These are phyloP conservation scores for Psettodes erumei DNA, from an alignment of 2,113 vertebrate species.

Conservation along the genomic window DNA sequence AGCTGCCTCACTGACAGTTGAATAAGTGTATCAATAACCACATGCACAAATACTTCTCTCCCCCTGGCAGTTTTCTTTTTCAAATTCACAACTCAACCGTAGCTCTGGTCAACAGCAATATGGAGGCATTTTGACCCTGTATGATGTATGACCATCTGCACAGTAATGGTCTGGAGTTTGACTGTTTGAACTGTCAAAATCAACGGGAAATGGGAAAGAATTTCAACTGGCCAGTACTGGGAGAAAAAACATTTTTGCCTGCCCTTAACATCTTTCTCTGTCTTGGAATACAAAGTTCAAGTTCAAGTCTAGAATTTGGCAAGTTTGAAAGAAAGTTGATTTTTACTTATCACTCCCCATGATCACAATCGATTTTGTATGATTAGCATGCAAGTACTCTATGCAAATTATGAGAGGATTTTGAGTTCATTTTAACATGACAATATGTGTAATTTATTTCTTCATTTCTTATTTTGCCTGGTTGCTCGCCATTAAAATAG, in stretches of 20 bases:
- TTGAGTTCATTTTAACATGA: no score
- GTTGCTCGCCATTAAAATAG: no score
- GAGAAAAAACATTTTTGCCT: not conserved
- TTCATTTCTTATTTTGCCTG: no score
- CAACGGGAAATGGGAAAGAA: not conserved
- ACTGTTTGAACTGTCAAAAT: slow-evolving; percentile 22
- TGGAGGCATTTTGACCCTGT: not conserved
- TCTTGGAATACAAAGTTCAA: not conserved
- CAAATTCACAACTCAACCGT: slow-evolving; percentile 9
- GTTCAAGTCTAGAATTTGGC: not conserved
- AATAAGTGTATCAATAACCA: slow-evolving; percentile 14
- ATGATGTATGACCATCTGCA: not conserved
- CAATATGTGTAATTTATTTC: no score
- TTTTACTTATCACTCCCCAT: not conserved
- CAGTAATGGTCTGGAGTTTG: not conserved
- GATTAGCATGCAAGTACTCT: no score
- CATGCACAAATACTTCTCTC: not conserved
- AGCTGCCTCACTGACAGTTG: slow-evolving; percentile 7
- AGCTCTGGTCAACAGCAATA: not conserved
- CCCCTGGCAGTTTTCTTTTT: not conserved
- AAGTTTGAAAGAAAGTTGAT: not conserved
- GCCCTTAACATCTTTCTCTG: not conserved
- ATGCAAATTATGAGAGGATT: no score
- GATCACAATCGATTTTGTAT: no score
- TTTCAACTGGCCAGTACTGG: not conserved